phyloP scores from a whole-genome alignment of 2,113 vertebrate genomes.

The Gnathonemus echidnorhynchus region DNA sequence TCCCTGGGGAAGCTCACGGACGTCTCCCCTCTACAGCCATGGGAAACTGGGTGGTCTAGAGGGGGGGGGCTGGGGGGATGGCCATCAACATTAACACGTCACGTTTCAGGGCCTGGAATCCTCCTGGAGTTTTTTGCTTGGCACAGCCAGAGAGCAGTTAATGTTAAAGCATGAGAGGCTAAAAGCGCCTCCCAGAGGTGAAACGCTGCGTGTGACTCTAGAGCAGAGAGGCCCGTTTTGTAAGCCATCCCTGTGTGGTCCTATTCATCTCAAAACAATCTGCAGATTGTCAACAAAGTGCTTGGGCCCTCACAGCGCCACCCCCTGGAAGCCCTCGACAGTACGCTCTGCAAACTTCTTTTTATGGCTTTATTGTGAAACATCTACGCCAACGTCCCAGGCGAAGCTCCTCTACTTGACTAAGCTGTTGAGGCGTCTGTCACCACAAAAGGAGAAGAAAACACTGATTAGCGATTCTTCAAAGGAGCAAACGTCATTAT shows the following conservation, averaged over 20 bases:
- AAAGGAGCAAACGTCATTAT: constrained; percentile 68
- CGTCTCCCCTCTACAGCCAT: neutral
- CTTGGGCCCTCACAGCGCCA: neutral
- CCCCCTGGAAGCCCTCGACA: neutral
- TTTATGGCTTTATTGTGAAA: neutral
- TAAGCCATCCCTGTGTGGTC: neutral
- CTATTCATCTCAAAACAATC: neutral
- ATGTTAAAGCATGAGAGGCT: neutral
- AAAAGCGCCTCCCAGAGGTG: neutral
- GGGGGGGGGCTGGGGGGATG: neutral
- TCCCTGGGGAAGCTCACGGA: neutral
- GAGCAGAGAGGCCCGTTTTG: neutral
- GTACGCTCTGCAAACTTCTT: neutral
- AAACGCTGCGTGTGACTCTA: neutral
- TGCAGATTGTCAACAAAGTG: neutral
- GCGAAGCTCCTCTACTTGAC: constrained; percentile 28
- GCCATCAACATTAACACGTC: neutral
- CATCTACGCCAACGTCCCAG: neutral
- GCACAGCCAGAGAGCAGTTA: neutral
- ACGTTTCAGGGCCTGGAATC: neutral
- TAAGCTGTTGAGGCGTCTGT: constrained; percentile 41
- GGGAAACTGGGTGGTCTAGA: neutral
- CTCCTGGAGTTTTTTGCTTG: neutral
- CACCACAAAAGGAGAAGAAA: constrained; percentile 29
- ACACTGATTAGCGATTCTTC: constrained; percentile 71